Conservation (phyloP, 2,113 vertebrate species). For the Pseudopodoces humilis region DNA sequence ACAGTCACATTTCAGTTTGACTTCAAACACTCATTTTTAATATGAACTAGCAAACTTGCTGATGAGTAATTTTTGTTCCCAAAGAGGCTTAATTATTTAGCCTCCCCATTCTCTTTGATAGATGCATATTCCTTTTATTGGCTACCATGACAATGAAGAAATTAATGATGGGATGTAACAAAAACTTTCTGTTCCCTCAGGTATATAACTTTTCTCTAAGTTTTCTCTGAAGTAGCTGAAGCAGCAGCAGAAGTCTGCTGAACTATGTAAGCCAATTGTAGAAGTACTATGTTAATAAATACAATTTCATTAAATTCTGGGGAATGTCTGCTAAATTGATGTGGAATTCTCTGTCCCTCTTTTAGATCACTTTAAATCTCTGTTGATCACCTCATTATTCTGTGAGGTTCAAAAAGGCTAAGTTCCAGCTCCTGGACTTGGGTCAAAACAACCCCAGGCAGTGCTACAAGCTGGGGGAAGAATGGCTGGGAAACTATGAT, state of each 20-base stretch:
- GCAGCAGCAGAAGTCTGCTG: neutral
- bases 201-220: neutral
- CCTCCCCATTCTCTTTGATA: neutral
- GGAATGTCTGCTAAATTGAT: neutral
- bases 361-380: neutral
- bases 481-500: neutral
- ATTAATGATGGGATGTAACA: neutral
- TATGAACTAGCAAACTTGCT: neutral
- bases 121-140: neutral
- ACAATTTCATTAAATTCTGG: neutral
- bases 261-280: neutral
- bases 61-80: constrained; percentile 23
- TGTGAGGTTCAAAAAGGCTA: neutral
- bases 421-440: neutral
- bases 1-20: neutral
- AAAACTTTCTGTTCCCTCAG: neutral
- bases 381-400: neutral
- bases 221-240: constrained; percentile 18
- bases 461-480: neutral
- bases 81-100: constrained; percentile 42
- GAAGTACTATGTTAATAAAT: neutral
- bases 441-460: neutral
- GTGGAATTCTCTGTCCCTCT: neutral
- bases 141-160: neutral
- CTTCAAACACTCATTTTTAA: constrained; percentile 4